These are phyloP conservation scores for Meghimatium bilineatum DNA, from an alignment of 2,888 invertebrate genomes.

Conservation along the genomic window DNA sequence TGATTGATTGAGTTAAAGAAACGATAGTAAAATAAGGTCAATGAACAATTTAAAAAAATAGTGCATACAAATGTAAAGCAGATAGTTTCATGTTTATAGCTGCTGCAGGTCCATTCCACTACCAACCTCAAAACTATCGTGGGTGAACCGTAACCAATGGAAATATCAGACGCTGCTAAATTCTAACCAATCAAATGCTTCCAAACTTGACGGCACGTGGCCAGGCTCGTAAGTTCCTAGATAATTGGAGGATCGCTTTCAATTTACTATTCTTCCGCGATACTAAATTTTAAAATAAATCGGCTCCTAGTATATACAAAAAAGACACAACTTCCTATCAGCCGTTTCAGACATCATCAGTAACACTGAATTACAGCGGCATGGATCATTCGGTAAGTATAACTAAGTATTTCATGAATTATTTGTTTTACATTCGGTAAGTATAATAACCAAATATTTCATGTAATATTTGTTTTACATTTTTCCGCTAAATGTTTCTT, in stretches of 20 bases:
- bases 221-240: not conserved
- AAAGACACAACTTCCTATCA: not conserved
- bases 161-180: not conserved
- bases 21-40: too few species aligned
- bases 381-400: not conserved
- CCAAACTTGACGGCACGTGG: not conserved
- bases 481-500: too few species aligned
- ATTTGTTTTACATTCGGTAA: too few species aligned
- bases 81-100: not conserved
- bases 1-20: too few species aligned
- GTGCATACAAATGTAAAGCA: not conserved
- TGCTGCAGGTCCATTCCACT: not conserved
- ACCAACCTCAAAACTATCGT: not conserved
- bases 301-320: not conserved
- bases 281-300: too few species aligned
- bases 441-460: too few species aligned
- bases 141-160: constrained; percentile 7
- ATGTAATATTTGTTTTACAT: too few species aligned
- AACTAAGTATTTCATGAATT: too few species aligned
- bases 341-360: not conserved
- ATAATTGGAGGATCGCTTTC: not conserved
- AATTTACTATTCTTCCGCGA: not conserved
- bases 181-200: constrained; percentile 1
- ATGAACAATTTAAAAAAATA: not conserved
- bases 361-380: not conserved